Percentiles rank a stretch among this genome's conserved stretches.
Conservation (phyloP, 2,797 vertebrate species). For the Falco concolor region DNA sequence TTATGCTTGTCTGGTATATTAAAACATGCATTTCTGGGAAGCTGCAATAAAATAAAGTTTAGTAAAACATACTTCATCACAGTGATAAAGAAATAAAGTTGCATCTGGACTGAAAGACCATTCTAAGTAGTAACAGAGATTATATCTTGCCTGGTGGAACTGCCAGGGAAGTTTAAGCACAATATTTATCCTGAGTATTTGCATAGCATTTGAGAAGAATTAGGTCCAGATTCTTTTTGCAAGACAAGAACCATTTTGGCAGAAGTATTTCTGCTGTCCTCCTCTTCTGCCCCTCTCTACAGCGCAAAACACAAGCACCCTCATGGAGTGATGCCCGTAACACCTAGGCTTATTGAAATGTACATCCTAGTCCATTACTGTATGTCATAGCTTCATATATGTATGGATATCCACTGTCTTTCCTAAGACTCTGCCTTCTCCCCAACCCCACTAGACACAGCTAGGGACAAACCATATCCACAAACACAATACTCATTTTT, state of each 20-base stretch:
- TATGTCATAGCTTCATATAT: not conserved
- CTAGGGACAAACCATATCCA: not conserved
- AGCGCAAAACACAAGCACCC: not conserved
- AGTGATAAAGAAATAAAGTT: constrained; percentile 30
- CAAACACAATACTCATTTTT: not conserved
- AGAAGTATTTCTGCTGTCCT: not conserved
- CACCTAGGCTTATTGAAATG: not conserved
- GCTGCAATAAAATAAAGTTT: constrained; percentile 37
- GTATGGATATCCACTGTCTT: not conserved
- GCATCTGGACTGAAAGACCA: not conserved
- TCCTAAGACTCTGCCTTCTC: not conserved
- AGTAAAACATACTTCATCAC: constrained; percentile 30
- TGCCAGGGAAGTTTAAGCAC: not conserved
- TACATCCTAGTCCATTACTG: not conserved
- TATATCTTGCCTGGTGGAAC: not conserved
- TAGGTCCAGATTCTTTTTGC: not conserved
- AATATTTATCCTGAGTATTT: not conserved
- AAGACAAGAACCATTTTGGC: not conserved
- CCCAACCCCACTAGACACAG: not conserved
- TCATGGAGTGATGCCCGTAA: not conserved
- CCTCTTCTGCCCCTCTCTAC: not conserved
- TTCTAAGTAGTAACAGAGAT: not conserved
- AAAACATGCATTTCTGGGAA: constrained; percentile 44
- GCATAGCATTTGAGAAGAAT: not conserved
- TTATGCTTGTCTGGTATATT: constrained; percentile 40